Percentiles rank a stretch among this genome's conserved stretches.
phyloP scores from a whole-genome alignment of 2,888 invertebrate species.

The Noctua fimbriata region DNA sequence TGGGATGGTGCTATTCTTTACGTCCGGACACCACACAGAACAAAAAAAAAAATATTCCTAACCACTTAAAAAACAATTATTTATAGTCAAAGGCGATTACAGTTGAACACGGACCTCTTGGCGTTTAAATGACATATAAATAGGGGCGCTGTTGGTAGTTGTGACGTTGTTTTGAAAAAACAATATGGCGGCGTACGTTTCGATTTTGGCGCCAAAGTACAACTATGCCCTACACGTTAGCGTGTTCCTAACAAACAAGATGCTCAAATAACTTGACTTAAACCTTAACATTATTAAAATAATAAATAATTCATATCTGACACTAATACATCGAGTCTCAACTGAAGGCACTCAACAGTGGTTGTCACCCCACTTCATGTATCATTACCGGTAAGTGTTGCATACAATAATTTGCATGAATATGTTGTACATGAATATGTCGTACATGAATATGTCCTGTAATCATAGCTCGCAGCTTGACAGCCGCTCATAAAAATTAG shows the following conservation, averaged over 20 bases:
- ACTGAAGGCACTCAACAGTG: not conserved
- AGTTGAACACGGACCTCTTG: not conserved
- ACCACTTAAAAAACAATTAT: not conserved
- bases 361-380: constrained; percentile 7
- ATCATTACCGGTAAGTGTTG: constrained; percentile 4
- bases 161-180: not conserved
- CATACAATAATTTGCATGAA: constrained; percentile 56
- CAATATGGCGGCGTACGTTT: not conserved
- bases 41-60: not conserved
- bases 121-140: not conserved
- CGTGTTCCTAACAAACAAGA: not conserved
- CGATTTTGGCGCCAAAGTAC: not conserved
- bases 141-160: not conserved
- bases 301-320: not conserved
- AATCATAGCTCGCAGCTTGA: constrained; percentile 39
- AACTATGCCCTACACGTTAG: not conserved
- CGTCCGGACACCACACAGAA: too few relatives aligned
- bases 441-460: constrained; percentile 30
- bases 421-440: constrained; percentile 24
- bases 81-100: not conserved
- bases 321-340: not conserved
- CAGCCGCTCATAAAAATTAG: constrained; percentile 44
- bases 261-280: not conserved
- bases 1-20: too few relatives aligned
- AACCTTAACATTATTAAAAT: not conserved